These are phyloP conservation scores for Syngnathus floridae DNA, from an alignment of 2,113 vertebrate species.

Conservation along the genomic window DNA sequence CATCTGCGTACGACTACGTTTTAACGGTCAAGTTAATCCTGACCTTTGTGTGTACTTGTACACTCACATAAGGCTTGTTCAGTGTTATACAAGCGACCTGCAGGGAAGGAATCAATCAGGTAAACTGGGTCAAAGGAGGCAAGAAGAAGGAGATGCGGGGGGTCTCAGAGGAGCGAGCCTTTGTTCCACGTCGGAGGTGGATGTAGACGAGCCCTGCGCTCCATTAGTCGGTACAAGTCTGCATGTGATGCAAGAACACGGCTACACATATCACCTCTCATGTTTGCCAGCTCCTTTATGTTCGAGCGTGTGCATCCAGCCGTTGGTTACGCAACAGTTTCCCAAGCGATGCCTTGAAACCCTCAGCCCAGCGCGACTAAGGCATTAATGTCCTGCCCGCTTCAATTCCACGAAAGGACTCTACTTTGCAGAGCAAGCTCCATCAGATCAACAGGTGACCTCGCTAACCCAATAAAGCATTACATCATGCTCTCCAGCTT, in stretches of 20 bases:
- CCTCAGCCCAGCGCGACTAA: constrained; percentile 21
- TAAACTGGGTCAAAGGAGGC: constrained; percentile 58
- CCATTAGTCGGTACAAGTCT: constrained; percentile 10
- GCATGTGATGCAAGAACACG: constrained; percentile 33
- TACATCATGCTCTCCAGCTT: constrained; percentile 21
- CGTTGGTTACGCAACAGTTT: constrained; percentile 35
- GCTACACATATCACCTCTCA: constrained; percentile 21
- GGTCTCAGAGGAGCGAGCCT: constrained; percentile 56
- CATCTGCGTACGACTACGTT: background rate
- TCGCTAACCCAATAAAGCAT: constrained; percentile 32
- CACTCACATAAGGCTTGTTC: constrained; percentile 16
- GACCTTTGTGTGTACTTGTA: background rate
- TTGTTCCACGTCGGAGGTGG: constrained; percentile 51
- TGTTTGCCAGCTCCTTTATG: background rate
- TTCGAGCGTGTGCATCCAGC: constrained; percentile 1
- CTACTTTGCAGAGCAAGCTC: constrained; percentile 12
- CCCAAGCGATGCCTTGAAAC: constrained; percentile 15
- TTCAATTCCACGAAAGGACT: constrained; percentile 53
- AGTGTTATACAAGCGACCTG: constrained; percentile 53
- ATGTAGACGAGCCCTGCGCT: constrained; percentile 41
- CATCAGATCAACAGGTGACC: constrained; percentile 29
- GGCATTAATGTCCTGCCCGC: constrained; percentile 31
- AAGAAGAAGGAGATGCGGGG: constrained; percentile 37
- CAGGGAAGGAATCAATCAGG: constrained; percentile 60
- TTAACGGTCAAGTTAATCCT: constrained; percentile 1